Evolutionary conservation across 1,140 invertebrate species (phyloP).

Genomic region (Bombus haemorrhoidalis): DNA sequence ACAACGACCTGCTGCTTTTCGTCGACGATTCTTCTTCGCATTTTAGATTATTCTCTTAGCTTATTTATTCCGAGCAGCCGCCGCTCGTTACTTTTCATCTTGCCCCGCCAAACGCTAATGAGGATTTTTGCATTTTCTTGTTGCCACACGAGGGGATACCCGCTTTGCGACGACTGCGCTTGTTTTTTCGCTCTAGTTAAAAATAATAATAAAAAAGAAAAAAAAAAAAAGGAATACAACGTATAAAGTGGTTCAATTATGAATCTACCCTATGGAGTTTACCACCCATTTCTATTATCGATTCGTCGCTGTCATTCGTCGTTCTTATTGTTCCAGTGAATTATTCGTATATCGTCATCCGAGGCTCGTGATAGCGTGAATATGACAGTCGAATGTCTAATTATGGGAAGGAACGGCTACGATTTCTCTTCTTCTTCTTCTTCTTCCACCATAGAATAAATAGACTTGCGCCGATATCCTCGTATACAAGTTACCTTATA

Average conservation of each 20-base stretch:
- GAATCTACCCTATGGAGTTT: not conserved
- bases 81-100: slow-evolving; percentile 19
- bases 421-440: not conserved
- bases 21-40: not conserved
- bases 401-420: not conserved
- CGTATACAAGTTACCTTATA: not conserved
- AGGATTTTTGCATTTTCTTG: slow-evolving; percentile 29
- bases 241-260: slow-evolving; percentile 11
- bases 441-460: not conserved
- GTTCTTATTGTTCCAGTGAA: not conserved
- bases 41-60: slow-evolving; percentile 16
- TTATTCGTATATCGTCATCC: not conserved
- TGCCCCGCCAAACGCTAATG: not conserved
- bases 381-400: not conserved
- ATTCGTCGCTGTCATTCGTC: not conserved
- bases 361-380: not conserved
- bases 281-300: not conserved
- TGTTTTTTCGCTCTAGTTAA: not conserved
- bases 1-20: slow-evolving; percentile 28
- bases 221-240: not conserved
- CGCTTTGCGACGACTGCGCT: not conserved
- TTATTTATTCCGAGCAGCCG: slow-evolving; percentile 28
- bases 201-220: not conserved
- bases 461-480: not conserved
- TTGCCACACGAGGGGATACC: too few relatives aligned